Evolutionary conservation across 2,797 vertebrate species (phyloP).

Genomic region (Megalops cyprinoides): DNA sequence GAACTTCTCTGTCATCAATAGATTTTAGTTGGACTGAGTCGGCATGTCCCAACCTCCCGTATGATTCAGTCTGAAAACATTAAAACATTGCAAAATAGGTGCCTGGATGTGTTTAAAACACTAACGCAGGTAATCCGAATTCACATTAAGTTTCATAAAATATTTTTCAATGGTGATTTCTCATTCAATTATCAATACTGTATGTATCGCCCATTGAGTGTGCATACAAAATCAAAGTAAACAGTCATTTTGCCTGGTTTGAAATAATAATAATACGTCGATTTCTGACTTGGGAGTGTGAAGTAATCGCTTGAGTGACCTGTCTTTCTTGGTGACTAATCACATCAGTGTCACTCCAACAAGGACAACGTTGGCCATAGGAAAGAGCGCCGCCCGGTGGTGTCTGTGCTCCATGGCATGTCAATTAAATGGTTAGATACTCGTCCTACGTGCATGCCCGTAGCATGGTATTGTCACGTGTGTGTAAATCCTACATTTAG

Average conservation of each 20-base stretch:
- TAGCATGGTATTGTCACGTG: background rate
- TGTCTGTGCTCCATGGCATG: background rate
- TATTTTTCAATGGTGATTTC: background rate
- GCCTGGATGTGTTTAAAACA: no score
- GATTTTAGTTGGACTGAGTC: background rate
- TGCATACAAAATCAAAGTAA: background rate
- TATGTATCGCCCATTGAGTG: background rate
- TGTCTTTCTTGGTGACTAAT: background rate
- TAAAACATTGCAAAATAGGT: no score
- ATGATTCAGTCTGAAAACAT: no score
- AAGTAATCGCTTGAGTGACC: background rate
- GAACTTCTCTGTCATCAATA: no score
- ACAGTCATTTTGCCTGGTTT: no score
- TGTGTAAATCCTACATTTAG: background rate
- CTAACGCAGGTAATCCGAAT: no score
- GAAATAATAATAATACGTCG: background rate
- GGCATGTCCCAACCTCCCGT: no score
- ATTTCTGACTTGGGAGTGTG: background rate
- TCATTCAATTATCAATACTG: background rate
- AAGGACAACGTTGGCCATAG: background rate
- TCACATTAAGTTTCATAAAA: background rate
- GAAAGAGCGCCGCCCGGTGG: conserved; percentile 34
- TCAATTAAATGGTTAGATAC: background rate
- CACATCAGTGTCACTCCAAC: background rate
- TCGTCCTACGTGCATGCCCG: no score